phyloP scores from a whole-genome alignment of 2,888 invertebrate species.

The Amblyjoppa fuscipennis region DNA sequence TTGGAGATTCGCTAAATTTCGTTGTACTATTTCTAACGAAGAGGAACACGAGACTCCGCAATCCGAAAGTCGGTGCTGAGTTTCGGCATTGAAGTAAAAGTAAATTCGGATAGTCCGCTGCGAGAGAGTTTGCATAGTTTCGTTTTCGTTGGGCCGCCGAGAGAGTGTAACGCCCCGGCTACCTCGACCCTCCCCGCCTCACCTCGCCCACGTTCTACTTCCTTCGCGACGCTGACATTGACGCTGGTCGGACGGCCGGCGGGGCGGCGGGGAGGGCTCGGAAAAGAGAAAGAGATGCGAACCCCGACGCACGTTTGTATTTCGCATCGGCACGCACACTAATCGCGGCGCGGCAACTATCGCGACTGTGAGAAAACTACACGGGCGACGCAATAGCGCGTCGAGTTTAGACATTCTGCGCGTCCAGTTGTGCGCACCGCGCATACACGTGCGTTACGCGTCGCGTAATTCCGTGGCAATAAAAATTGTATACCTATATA shows the following conservation, averaged over 20 bases:
- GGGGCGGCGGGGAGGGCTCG: background rate
- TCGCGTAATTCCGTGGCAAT: background rate
- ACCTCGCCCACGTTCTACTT: conserved; percentile 34
- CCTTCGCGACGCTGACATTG: conserved; percentile 66
- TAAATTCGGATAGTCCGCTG: conserved; percentile 26
- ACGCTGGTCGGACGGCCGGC: conserved; percentile 11
- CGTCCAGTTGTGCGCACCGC: background rate
- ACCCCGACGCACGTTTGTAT: background rate
- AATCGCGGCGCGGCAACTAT: conserved; percentile 25
- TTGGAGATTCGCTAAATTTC: too few relatives aligned
- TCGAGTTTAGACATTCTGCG: conserved; percentile 3
- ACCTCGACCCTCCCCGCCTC: conserved; percentile 11
- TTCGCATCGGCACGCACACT: background rate
- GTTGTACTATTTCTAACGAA: too few relatives aligned
- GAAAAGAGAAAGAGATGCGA: conserved; percentile 1
- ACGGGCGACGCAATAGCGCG: conserved; percentile 6
- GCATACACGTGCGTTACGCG: conserved; percentile 14
- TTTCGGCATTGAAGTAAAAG: conserved; percentile 55
- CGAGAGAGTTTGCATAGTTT: conserved; percentile 62
- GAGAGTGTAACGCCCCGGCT: conserved; percentile 62
- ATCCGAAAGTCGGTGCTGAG: background rate
- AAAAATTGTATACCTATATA: background rate
- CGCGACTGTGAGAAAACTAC: conserved; percentile 19
- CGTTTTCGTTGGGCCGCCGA: conserved; percentile 60
- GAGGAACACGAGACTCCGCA: background rate